Base-by-base conservation (phyloP, 2,888 invertebrate genomes). In the Syritta pipiens region DNA sequence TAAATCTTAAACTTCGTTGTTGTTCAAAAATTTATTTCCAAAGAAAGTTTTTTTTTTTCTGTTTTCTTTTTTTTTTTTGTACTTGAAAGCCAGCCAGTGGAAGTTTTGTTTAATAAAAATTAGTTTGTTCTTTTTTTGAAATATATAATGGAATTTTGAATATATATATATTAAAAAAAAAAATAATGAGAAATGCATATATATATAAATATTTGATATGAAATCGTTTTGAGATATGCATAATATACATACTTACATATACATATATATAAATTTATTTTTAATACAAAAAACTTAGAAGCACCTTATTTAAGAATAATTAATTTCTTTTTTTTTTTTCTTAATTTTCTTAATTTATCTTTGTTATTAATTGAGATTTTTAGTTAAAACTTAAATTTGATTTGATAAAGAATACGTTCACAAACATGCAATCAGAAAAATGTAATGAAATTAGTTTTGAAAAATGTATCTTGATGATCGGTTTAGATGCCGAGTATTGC, bases 191-290 rank as follows among this genome's bases (percentile, higher is more conserved):
- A 69, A 76, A 49, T 76, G 69, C 62, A 44, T 49, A 68, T 24
- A 62, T 60, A 62, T 55, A 53, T 60, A 53, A 53, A 69, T 53
- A 63, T 69, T 76, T 76, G 75, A 62, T 69, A 68, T 76, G 62
- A 37, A 62, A 76, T 63, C 62, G 63, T 69, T 57, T 63, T 76
- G 57, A 63, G 69, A 76, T 72, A 65, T 65, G 65, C 77, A 65
- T 59, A 76, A 59, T 55, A 69, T 77, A 77, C 63, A 59, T 67
- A 75, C 74, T 53, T 77, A 77, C 71, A 77, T 71, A 77, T 46
- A 65, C 59, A 59, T 57, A 69, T 71, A 71, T 49, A 49, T 69
- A 37, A 51, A 62, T 62, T 62, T 48, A 37, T 59, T 46, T 59
- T 57, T 35, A 7, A n/a, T n/a, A n/a, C n/a, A n/a, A n/a, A n/a